Evolutionary conservation across 2,888 invertebrate genomes (phyloP).

Genomic region (Heliconius charithonia): DNA sequence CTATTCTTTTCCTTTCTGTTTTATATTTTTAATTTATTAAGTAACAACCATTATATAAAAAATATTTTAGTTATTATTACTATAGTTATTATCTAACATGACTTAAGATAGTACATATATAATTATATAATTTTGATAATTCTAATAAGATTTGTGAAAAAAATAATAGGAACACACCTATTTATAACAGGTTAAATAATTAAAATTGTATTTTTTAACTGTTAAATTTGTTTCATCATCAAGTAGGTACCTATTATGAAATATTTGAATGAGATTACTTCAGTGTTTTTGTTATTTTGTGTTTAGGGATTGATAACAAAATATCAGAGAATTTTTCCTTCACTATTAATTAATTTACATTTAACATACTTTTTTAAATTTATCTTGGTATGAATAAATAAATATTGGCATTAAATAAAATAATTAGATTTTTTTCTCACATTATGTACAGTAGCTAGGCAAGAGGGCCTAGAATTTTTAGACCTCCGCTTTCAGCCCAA

Average conservation of each 20-base stretch:
- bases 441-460: too few relatives aligned
- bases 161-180: constrained; percentile 12
- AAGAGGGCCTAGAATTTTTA: too few relatives aligned
- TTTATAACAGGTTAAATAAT: neutral
- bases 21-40: neutral
- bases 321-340: neutral
- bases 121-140: constrained; percentile 34
- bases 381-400: too few relatives aligned
- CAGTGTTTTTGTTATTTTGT: neutral
- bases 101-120: neutral
- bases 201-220: neutral
- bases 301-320: neutral
- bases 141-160: neutral
- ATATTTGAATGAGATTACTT: neutral
- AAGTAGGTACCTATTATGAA: neutral
- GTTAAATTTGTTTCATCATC: neutral
- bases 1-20: neutral
- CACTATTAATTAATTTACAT: neutral
- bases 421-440: too few relatives aligned
- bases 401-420: too few relatives aligned
- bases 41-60: neutral
- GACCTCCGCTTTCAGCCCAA: too few relatives aligned
- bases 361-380: neutral
- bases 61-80: constrained; percentile 3
- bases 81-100: constrained; percentile 1